Evolutionary conservation across 2,888 invertebrate genomes (phyloP).

Genomic region (Oscheius sp.): DNA sequence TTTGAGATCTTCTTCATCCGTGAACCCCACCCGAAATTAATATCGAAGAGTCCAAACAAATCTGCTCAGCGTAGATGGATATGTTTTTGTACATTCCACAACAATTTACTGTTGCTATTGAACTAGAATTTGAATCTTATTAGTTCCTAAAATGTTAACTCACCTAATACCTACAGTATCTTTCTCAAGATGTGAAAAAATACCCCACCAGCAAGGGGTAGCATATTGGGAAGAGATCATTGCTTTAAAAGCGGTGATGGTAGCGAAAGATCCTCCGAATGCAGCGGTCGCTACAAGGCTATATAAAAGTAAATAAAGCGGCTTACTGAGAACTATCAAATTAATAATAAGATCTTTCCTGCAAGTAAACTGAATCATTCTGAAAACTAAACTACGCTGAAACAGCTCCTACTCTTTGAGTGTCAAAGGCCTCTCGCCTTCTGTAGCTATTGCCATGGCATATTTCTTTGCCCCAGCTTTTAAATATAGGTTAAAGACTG

Average conservation of each 20-base stretch:
- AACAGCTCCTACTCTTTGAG: slow-evolving; percentile 51
- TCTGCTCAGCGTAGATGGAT: slow-evolving; percentile 30
- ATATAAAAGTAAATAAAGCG: background rate
- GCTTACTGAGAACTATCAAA: slow-evolving; percentile 14
- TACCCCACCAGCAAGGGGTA: slow-evolving; percentile 54
- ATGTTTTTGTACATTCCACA: slow-evolving; percentile 61
- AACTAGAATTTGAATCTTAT: background rate
- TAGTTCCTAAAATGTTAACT: too few relatives aligned
- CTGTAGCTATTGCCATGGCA: slow-evolving; percentile 32
- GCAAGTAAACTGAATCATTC: slow-evolving; percentile 6
- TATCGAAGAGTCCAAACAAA: background rate
- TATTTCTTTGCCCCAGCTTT: slow-evolving; percentile 48
- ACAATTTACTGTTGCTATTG: slow-evolving; percentile 46
- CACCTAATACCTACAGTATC: background rate
- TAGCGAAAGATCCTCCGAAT: slow-evolving; percentile 55
- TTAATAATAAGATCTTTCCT: slow-evolving; percentile 7
- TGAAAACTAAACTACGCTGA: background rate
- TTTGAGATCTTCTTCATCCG: slow-evolving; percentile 9
- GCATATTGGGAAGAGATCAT: slow-evolving; percentile 56
- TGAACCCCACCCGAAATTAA: slow-evolving; percentile 17
- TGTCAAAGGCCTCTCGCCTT: slow-evolving; percentile 35
- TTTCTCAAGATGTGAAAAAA: background rate
- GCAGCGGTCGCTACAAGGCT: slow-evolving; percentile 45
- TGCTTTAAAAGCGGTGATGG: slow-evolving; percentile 48
- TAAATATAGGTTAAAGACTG: slow-evolving; percentile 61